Evolutionary conservation across 2,888 invertebrate species (phyloP).

Genomic region (Drosophila greeni): DNA sequence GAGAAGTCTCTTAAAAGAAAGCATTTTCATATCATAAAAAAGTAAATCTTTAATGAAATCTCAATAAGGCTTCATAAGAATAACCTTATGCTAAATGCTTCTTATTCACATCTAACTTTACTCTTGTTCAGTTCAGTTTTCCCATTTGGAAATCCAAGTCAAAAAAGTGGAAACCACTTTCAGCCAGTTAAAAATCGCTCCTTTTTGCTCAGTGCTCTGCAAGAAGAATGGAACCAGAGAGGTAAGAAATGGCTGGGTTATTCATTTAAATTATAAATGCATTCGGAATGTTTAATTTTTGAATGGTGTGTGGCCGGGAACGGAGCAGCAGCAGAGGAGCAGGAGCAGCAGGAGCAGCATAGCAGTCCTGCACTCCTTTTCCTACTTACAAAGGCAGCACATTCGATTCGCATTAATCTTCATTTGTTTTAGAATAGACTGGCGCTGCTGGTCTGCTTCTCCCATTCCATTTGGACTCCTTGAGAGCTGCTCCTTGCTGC

Average conservation of each 20-base stretch:
- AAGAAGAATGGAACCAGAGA: constrained; percentile 13
- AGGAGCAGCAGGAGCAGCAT: background rate
- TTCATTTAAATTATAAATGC: constrained; percentile 75
- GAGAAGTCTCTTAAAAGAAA: background rate
- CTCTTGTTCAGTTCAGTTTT: background rate
- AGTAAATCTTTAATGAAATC: background rate
- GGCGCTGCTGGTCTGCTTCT: constrained; percentile 46
- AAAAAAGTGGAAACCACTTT: background rate
- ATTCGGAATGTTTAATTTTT: constrained; percentile 75
- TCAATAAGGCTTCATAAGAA: background rate
- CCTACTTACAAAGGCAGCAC: constrained; percentile 69
- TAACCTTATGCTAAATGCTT: background rate
- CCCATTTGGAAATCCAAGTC: background rate
- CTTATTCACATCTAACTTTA: background rate
- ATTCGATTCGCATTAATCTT: constrained; percentile 74
- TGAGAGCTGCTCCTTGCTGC: constrained; percentile 29
- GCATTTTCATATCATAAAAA: background rate
- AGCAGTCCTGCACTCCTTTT: constrained; percentile 45
- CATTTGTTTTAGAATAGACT: constrained; percentile 75
- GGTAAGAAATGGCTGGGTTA: constrained; percentile 60
- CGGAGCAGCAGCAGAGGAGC: constrained; percentile 10
- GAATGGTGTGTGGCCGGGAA: constrained; percentile 62
- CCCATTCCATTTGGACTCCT: constrained; percentile 6
- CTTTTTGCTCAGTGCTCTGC: constrained; percentile 15
- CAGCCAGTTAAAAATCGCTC: background rate